A percentile compares a stretch with the other conserved stretches of the same genome.
These are phyloP conservation scores for Hippopotamus amphibius DNA, from an alignment of 2,113 vertebrate genomes.

Conservation along the genomic window DNA sequence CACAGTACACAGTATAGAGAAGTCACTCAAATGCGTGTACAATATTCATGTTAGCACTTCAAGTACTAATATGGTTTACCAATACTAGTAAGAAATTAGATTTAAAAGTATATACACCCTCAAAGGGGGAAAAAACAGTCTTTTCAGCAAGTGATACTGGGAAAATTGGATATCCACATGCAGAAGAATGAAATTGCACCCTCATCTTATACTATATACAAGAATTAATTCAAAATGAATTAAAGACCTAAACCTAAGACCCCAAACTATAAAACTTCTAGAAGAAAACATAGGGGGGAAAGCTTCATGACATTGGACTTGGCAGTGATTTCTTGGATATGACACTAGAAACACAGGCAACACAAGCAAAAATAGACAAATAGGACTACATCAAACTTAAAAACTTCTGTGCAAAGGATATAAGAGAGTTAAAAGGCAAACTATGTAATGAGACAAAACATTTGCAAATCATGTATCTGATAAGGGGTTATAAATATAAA, in stretches of 20 bases:
- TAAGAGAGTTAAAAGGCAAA: not conserved
- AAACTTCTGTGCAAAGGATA: not conserved
- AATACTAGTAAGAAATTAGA: constrained; percentile 7
- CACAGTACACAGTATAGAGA: not conserved
- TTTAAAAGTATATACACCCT: not conserved
- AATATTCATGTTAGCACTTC: not conserved
- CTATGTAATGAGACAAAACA: not conserved
- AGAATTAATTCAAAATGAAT: not conserved
- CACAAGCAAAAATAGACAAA: not conserved
- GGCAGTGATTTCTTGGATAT: not conserved
- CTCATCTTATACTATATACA: not conserved
- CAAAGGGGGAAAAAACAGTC: not conserved
- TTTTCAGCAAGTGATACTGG: not conserved
- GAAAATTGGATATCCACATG: not conserved
- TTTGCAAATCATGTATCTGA: not conserved
- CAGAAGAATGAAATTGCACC: not conserved
- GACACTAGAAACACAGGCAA: not conserved
- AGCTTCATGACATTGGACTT: not conserved
- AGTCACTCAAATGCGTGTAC: not conserved
- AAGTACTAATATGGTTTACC: not conserved
- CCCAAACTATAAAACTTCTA: not conserved
- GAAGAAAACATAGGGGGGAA: not conserved
- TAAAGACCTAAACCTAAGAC: not conserved
- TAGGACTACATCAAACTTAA: not conserved
- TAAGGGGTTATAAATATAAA: not conserved